Evolutionary conservation across 2,113 vertebrate species (phyloP), one percentile per base, ranked within the genome.

Genomic region (Aplodontia rufa): DNA sequence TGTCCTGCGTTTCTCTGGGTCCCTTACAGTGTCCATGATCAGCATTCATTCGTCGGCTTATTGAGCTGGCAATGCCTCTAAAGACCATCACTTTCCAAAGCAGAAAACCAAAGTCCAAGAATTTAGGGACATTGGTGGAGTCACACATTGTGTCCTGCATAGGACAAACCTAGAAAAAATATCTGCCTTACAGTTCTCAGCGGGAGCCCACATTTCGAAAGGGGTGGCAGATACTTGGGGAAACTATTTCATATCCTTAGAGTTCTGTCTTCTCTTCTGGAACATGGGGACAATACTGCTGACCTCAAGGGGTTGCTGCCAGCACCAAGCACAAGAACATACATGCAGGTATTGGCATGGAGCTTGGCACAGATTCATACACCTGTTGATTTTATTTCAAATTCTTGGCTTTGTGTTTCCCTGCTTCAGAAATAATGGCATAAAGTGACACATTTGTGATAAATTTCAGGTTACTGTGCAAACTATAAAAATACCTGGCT

Each of bases 361-460:
- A 6, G 51, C 47, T 17, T 2, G 20, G 71, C n/a, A 10, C 0
- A 0, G 13, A 5, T 74, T 66, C 66, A 0, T 6, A 16, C 0
- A 5, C 12, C 16, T 47, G 45, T 55, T 51, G n/a, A 76, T 37
- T 94, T 88, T 8, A 26, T n/a, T 60, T 78, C 87, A 42, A 24
- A n/a, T 37, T 76, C 60, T 75, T 75, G 55, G 35, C 17, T 86
- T 85, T 87, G 51, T 7, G 0, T n/a, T 58, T 86, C n/a, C 28
- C 13, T 51, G 13, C 17, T 64, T 45, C n/a, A 66, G 68, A 85
- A 84, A 87, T 1, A 8, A 47, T 37, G 53, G 17, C 58, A 22
- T 14, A 14, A 88, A 72, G 13, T 6, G 42, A 64, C 64, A 64
- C 12, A 1, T 30, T 19, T 30, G 78, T 82, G 79, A 68, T 49